These are phyloP conservation scores for Pangasius djambal DNA, from an alignment of 2,797 vertebrate species.

Conservation along the genomic window DNA sequence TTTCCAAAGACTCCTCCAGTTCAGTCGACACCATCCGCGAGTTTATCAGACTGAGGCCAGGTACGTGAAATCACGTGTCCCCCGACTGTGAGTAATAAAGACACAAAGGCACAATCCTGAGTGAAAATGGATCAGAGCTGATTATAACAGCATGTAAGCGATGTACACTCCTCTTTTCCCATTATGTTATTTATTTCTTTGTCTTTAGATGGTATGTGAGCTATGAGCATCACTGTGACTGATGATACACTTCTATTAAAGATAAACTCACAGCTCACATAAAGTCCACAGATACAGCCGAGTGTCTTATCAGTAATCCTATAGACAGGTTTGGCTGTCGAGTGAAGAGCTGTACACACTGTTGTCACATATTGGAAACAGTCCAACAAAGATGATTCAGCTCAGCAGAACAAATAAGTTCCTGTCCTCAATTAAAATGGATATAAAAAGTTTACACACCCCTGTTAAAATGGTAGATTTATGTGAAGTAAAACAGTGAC, in stretches of 20 bases:
- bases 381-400: neutral
- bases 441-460: too few relatives aligned
- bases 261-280: neutral
- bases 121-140: neutral
- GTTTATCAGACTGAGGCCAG: conserved; percentile 76
- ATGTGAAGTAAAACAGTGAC: too few relatives aligned
- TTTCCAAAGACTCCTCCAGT: conserved; percentile 86
- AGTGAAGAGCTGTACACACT: neutral
- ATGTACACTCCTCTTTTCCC: neutral
- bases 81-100: neutral
- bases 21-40: conserved; percentile 90
- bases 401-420: neutral
- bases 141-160: neutral
- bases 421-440: neutral
- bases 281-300: neutral
- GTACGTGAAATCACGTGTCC: neutral
- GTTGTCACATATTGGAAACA: too few relatives aligned
- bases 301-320: neutral
- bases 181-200: neutral
- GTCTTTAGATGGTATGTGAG: neutral
- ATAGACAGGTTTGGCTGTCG: neutral
- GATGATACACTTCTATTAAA: neutral
- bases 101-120: too few relatives aligned
- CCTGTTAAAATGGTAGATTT: too few relatives aligned
- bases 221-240: neutral